phyloP scores from a whole-genome alignment of 2,113 vertebrate species.

The Archocentrus centrarchus region DNA sequence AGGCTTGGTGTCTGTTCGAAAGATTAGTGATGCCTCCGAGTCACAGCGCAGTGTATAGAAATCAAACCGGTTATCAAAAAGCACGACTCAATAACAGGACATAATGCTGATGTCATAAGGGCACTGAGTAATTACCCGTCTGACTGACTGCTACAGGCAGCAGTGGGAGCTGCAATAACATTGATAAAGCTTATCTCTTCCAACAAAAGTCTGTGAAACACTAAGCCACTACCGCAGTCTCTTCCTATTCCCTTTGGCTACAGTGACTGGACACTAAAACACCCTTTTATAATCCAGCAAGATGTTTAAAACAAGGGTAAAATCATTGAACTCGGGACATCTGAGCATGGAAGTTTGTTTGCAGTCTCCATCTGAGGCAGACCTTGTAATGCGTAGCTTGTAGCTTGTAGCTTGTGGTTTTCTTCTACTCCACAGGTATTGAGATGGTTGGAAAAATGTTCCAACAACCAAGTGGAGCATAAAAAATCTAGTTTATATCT shows the following conservation, averaged over 20 bases:
- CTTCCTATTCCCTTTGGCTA: neutral
- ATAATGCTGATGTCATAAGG: neutral
- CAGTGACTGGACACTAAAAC: neutral
- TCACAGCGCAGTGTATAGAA: neutral
- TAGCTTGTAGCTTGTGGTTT: neutral
- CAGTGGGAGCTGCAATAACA: conserved; percentile 13
- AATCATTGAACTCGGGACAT: rapidly evolving
- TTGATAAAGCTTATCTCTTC: conserved; percentile 22
- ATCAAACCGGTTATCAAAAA: conserved; percentile 21
- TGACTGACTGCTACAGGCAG: conserved; percentile 20
- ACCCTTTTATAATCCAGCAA: neutral
- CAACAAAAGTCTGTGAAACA: conserved; percentile 1
- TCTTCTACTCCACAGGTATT: neutral
- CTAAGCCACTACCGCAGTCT: neutral
- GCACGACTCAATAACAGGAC: conserved; percentile 10
- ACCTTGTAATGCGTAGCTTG: neutral
- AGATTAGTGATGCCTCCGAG: conserved; percentile 26
- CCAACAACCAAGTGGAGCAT: neutral
- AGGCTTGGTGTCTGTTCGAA: neutral
- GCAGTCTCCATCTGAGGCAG: neutral
- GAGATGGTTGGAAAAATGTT: neutral
- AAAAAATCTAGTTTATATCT: neutral
- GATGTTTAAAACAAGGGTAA: neutral
- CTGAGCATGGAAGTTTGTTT: neutral
- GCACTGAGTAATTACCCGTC: conserved; percentile 18